Conservation (phyloP, 2,797 vertebrate species). For the Falco biarmicus region DNA sequence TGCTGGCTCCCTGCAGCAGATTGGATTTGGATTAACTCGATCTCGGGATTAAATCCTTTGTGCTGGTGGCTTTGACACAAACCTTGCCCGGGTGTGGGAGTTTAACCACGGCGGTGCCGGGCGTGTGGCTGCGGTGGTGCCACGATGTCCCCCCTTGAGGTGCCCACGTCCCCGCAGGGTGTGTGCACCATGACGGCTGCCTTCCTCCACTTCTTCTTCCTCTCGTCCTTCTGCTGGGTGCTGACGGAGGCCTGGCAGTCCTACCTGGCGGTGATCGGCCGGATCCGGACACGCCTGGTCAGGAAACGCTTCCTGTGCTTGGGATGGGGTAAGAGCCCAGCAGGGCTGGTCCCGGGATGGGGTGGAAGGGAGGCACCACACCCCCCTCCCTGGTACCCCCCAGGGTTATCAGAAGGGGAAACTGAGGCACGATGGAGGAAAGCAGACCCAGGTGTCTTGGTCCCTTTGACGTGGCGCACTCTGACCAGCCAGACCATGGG, state of each 20-base stretch:
- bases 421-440: not conserved
- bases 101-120: not conserved
- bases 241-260: slow-evolving; percentile 99
- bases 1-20: not conserved
- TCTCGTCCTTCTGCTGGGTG: slow-evolving; percentile 99
- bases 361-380: rapidly evolving
- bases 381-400: rapidly evolving
- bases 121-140: rapidly evolving
- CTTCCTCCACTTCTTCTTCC: slow-evolving; percentile 98
- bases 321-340: slow-evolving; percentile 90
- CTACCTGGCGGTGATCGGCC: slow-evolving; percentile 96
- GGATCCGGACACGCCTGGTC: slow-evolving; percentile 95
- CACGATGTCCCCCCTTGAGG: rapidly evolving
- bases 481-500: rapidly evolving
- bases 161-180: slow-evolving; percentile 74
- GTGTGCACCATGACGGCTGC: slow-evolving; percentile 96
- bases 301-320: slow-evolving; percentile 98
- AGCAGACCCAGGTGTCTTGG: not conserved
- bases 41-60: slow-evolving; percentile 23
- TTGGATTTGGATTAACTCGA: slow-evolving; percentile 58
- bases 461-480: rapidly evolving
- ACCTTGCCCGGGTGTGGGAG: not conserved
- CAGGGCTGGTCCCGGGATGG: rapidly evolving
- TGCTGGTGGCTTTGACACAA: not conserved
- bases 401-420: not conserved